These are phyloP conservation scores for Actinia tenebrosa DNA, from an alignment of 64 coral and sea anemone genomes.

Conservation along the genomic window DNA sequence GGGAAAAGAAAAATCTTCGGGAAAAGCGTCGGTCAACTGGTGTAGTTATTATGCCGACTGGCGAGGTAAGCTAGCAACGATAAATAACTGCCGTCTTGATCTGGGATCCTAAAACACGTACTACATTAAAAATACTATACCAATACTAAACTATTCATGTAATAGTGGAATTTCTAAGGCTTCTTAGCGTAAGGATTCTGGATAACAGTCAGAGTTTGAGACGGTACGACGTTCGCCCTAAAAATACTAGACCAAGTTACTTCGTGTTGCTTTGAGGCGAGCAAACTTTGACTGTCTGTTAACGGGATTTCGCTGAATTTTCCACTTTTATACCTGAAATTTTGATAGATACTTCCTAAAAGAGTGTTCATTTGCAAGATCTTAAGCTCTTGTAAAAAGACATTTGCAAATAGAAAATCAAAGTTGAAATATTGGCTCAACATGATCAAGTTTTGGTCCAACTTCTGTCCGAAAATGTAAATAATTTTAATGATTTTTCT, in stretches of 20 bases:
- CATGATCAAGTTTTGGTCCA: neutral
- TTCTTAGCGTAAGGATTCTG: constrained; percentile 8
- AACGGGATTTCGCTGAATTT: constrained; percentile 4
- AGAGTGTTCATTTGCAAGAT: constrained; percentile 9
- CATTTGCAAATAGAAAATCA: neutral
- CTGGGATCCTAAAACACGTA: neutral
- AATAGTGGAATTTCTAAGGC: neutral
- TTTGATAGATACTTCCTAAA: neutral
- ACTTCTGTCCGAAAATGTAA: neutral
- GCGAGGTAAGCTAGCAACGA: constrained; percentile 55
- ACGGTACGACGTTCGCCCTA: neutral
- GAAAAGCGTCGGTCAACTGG: constrained; percentile 95
- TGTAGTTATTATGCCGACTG: constrained; percentile 95
- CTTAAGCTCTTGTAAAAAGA: neutral
- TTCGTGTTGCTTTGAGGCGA: neutral
- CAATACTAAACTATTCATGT: neutral
- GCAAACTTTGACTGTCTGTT: constrained; percentile 17
- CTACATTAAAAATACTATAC: neutral
- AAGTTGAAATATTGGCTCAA: constrained; percentile 2
- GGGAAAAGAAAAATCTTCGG: constrained; percentile 83
- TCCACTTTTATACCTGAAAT: neutral
- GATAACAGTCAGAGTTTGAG: constrained; percentile 4
- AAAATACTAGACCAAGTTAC: constrained; percentile 25
- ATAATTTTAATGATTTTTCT: constrained; percentile 5
- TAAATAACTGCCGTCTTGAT: neutral